Conservation (phyloP, 2,797 vertebrate species). For the Leptodactylus fallax region DNA sequence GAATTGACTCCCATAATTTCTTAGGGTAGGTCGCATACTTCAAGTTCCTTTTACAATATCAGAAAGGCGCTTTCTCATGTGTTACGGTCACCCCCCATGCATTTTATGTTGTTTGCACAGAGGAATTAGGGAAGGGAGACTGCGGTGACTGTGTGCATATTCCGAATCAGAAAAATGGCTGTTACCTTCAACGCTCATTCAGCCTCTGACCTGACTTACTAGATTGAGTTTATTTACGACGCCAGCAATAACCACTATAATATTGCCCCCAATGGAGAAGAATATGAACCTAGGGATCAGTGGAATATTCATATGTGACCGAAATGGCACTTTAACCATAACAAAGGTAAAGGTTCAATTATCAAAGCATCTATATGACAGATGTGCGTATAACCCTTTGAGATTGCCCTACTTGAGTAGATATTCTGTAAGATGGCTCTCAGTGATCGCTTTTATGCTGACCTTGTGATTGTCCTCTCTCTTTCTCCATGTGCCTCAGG, state of each 20-base stretch:
- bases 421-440: conserved; percentile 31
- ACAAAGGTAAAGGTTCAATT: neutral
- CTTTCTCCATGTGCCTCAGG: conserved; percentile 8
- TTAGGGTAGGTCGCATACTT: neutral
- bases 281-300: neutral
- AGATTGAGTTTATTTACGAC: neutral
- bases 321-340: neutral
- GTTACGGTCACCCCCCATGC: neutral
- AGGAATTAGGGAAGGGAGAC: neutral
- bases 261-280: neutral
- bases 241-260: neutral
- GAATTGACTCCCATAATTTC: neutral
- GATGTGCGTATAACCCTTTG: conserved; percentile 39
- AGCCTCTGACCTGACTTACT: neutral
- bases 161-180: neutral
- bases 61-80: neutral
- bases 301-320: neutral
- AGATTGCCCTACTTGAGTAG: neutral
- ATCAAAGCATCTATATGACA: conserved; percentile 7
- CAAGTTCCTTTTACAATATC: neutral
- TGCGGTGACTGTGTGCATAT: neutral
- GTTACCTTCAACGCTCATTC: neutral
- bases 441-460: conserved; percentile 3
- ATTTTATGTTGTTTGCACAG: neutral
- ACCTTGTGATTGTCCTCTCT: conserved; percentile 36